Percentiles rank a stretch among this genome's conserved stretches.
phyloP scores from a whole-genome alignment of 2,113 vertebrate genomes.

The Cacatua alba region DNA sequence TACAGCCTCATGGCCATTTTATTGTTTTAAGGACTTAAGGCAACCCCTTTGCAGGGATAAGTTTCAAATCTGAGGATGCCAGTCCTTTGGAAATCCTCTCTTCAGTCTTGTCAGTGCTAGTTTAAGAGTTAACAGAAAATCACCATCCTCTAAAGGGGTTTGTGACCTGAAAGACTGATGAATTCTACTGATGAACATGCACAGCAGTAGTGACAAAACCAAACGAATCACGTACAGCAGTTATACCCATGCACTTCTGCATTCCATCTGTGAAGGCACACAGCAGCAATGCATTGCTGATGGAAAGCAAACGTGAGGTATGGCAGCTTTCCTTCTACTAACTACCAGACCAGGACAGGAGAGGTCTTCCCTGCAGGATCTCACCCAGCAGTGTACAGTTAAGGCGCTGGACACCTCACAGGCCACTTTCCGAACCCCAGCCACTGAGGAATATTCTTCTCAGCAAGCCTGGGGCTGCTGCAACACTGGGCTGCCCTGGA shows the following conservation, averaged over 20 bases:
- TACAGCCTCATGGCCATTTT: background rate
- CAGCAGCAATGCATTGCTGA: background rate
- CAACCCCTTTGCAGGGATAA: background rate
- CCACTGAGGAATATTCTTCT: fast-evolving
- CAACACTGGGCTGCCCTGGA: background rate
- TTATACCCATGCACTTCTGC: background rate
- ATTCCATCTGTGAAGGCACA: background rate
- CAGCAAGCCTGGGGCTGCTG: background rate
- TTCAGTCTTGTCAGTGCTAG: background rate
- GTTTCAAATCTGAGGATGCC: background rate
- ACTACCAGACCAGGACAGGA: fast-evolving
- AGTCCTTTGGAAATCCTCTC: background rate
- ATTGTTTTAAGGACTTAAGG: background rate
- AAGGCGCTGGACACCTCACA: fast-evolving
- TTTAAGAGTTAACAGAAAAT: background rate
- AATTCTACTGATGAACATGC: background rate
- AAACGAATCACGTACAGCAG: background rate
- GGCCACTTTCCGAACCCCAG: fast-evolving
- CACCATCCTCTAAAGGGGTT: background rate
- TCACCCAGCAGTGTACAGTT: background rate
- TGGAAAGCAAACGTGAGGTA: background rate
- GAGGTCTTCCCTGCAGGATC: background rate
- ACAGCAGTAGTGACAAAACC: background rate
- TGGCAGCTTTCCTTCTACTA: background rate
- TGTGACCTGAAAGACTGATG: background rate